Evolutionary conservation across 1,140 invertebrate genomes (phyloP), one percentile per base, ranked within the genome.

Genomic region (Plectrocnemia conspersa): DNA sequence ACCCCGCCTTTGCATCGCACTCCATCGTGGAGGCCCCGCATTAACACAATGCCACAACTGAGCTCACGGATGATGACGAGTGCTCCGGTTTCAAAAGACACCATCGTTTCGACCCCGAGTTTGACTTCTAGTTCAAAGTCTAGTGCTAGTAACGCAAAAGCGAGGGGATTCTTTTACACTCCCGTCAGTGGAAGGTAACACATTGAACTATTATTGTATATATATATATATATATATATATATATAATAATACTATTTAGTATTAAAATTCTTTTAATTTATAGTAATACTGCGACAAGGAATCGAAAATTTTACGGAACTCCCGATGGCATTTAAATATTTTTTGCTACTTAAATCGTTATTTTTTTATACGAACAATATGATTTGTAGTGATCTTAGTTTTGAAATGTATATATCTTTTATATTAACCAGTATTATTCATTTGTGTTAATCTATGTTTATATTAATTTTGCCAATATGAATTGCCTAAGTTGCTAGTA

Each of bases 151-250:
- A 52, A 54, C 16, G 33, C 46, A 7, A 27, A 21, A n/a, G 11
- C 25, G 25, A 22, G 47, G 35, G 54, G 55, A 11, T 61, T 61
- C 36, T 61, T 61, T 22, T 61, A 61, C 27, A 61, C 47, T 2
- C 55, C 54, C 7, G 32, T 40, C 10, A 22, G 6, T 9, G 45
- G 38, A 42, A 32, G 36, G 54, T 56, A 40, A 45, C 18, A 9
- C 11, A 21, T 18, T 50, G 2, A 36, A n/a, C 3, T 33, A 33
- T 18, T 19, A 6, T 41, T 18, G 11, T 2, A 25, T 4, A 24
- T 24, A 15, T 11, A 15, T 16, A 41, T 41, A 41, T 4, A 15
- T 41, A 4, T 3, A 18, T 18, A 15, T 41, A 41, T 11, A 13
- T 4, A 1, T 47, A 19, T 27, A 32, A 45, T 5, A 45, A 45